Evolutionary conservation across 2,888 invertebrate species (phyloP).

Genomic region (Hedya salicella): DNA sequence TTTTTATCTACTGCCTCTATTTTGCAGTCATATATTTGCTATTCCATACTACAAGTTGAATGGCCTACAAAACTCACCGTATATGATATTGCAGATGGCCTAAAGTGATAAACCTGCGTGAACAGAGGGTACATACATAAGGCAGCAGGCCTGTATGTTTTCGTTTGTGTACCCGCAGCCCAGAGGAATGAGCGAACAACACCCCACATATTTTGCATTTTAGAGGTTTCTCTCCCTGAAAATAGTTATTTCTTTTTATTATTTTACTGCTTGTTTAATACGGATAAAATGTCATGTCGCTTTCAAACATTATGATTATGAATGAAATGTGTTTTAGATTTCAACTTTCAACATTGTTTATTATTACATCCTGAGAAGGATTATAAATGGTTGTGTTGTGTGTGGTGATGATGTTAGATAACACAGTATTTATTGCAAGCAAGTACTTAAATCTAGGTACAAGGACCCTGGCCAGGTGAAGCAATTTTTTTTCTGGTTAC

Average conservation of each 20-base stretch:
- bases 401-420: no score
- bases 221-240: conserved; percentile 78
- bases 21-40: neutral
- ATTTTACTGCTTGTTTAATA: neutral
- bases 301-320: no score
- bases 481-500: no score
- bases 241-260: conserved; percentile 42
- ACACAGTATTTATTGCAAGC: no score
- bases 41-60: no score
- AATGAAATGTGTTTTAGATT: no score
- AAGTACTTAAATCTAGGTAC: no score
- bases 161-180: conserved; percentile 71
- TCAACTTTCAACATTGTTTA: no score
- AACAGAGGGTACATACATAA: conserved; percentile 74
- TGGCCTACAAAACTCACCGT: conserved; percentile 56
- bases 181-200: conserved; percentile 76
- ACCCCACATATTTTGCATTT: conserved; percentile 72
- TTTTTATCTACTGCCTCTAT: neutral
- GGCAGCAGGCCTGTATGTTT: conserved; percentile 79
- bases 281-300: no score
- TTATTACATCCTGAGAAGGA: no score
- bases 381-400: no score
- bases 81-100: conserved; percentile 79
- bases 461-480: no score
- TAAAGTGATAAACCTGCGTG: conserved; percentile 74